Percentiles rank a stretch among this genome's conserved stretches.
Evolutionary conservation across 1,140 invertebrate genomes (phyloP).

Genomic region (Wiebesia pumilae): DNA sequence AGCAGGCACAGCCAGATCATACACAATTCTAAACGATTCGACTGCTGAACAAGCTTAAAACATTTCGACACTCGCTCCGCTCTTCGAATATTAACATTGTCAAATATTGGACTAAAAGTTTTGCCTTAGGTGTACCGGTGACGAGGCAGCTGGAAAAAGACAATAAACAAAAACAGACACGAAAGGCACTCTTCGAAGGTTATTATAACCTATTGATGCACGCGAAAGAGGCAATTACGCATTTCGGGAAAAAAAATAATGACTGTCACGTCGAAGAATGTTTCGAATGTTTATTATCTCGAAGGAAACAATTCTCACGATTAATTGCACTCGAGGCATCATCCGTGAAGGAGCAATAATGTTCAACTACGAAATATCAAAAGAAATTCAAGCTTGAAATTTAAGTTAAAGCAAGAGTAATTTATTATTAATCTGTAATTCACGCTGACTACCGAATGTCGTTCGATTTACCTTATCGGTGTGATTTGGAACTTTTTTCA

Average conservation of each 20-base stretch:
- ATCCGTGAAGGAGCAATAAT: no score
- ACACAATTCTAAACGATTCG: background rate
- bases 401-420: no score
- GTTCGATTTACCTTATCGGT: no score
- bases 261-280: background rate
- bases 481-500: no score
- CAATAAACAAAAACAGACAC: slow-evolving; percentile 24
- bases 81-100: background rate
- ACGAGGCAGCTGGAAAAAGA: slow-evolving; percentile 4
- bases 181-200: background rate
- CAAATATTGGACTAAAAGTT: background rate
- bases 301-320: background rate
- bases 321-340: no score
- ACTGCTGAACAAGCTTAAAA: background rate
- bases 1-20: background rate
- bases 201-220: background rate
- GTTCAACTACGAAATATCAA: no score
- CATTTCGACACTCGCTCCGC: background rate
- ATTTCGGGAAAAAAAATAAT: background rate
- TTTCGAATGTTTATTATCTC: background rate
- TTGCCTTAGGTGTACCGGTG: background rate
- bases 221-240: background rate
- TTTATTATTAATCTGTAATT: no score
- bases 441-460: no score
- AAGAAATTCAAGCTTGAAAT: no score